A percentile compares a stretch with the other conserved stretches of the same genome.
These are phyloP conservation scores for Frankliniella fusca DNA, from an alignment of 2,888 invertebrate genomes.

Conservation along the genomic window DNA sequence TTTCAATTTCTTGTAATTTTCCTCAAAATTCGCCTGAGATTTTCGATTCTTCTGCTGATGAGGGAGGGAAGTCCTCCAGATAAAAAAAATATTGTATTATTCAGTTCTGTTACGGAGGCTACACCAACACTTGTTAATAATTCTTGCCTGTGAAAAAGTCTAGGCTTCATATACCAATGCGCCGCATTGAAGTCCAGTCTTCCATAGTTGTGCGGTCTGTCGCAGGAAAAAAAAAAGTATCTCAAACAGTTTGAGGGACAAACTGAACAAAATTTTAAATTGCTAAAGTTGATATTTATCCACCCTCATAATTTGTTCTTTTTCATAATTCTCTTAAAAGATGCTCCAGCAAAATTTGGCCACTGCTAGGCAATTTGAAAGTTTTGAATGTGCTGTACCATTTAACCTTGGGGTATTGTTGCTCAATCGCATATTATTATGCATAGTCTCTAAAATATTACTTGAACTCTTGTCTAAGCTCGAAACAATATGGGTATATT, in stretches of 20 bases:
- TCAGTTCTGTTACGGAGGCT: not conserved
- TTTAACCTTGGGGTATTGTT: not conserved
- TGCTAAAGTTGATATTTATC: not conserved
- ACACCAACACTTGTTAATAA: not conserved
- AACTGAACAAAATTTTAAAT: not conserved
- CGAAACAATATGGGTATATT: no score
- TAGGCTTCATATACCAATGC: not conserved
- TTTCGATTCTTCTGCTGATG: not conserved
- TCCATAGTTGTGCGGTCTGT: not conserved
- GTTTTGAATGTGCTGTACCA: not conserved
- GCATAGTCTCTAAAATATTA: slow-evolving; percentile 20
- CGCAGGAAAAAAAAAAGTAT: not conserved
- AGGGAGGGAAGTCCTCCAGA: not conserved
- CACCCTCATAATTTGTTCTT: not conserved
- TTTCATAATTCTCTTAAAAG: not conserved
- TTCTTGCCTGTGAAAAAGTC: not conserved
- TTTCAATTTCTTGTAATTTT: not conserved
- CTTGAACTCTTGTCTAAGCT: not conserved
- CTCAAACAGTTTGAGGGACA: not conserved
- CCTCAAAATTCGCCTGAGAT: not conserved
- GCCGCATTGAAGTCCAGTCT: slow-evolving; percentile 1
- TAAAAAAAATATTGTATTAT: not conserved
- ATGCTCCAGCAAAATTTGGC: not conserved
- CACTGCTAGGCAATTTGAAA: no score
- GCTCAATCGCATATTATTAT: slow-evolving; percentile 17